Evolutionary conservation across 1,140 invertebrate species (phyloP).

Genomic region (Temnothorax curvispinosus): DNA sequence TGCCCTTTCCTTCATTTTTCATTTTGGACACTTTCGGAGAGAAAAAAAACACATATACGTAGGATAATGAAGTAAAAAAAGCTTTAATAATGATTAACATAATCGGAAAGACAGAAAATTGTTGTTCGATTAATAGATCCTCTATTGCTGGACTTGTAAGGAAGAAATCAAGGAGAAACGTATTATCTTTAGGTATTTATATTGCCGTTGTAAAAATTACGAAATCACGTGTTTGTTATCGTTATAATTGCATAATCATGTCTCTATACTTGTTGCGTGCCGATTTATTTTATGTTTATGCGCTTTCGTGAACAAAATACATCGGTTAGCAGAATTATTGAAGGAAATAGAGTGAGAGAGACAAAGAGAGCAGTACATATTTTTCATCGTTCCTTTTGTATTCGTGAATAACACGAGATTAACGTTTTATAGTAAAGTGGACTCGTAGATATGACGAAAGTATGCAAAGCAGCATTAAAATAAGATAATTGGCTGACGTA

Average conservation of each 20-base stretch:
- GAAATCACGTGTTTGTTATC: background rate
- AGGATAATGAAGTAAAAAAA: background rate
- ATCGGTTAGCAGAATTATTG: conserved; percentile 1
- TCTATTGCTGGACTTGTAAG: conserved; percentile 3
- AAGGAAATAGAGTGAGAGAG: conserved; percentile 11
- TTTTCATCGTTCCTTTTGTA: conserved; percentile 22
- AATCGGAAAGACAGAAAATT: background rate
- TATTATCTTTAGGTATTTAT: conserved; percentile 8
- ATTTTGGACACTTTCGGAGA: background rate
- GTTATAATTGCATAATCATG: background rate
- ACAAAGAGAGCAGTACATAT: background rate
- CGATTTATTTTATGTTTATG: conserved; percentile 1
- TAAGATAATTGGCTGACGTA: conserved; percentile 81
- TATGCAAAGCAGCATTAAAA: conserved; percentile 65
- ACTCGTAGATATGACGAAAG: conserved; percentile 41
- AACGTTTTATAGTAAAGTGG: conserved; percentile 36
- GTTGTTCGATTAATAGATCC: conserved; percentile 1
- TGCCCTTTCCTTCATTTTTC: conserved; percentile 4
- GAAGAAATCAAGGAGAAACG: background rate
- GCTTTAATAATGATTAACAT: conserved; percentile 22
- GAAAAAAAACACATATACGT: background rate
- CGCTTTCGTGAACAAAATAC: conserved; percentile 19
- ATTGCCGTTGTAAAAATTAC: background rate
- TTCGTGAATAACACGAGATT: conserved; percentile 21
- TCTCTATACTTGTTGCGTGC: conserved; percentile 20